These are phyloP conservation scores for Teleogryllus occipitalis DNA, from an alignment of 1,140 invertebrate genomes.

Conservation along the genomic window DNA sequence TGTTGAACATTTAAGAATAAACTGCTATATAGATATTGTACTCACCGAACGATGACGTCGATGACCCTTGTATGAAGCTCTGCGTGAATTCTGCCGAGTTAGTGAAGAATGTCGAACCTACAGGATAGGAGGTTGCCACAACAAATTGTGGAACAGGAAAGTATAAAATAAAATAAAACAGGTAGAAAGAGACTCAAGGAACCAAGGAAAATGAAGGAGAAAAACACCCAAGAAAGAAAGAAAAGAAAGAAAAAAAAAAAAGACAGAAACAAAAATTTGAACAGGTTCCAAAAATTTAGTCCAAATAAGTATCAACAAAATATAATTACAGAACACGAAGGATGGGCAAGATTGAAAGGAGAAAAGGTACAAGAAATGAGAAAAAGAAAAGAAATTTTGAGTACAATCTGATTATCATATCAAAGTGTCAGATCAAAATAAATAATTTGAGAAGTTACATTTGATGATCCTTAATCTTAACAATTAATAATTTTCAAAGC, in stretches of 20 bases:
- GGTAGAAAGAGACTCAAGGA: constrained; percentile 11
- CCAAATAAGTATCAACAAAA: background rate
- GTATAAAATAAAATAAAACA: constrained; percentile 1
- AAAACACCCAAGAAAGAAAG: background rate
- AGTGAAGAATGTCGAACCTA: constrained; percentile 49
- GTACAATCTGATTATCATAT: constrained; percentile 10
- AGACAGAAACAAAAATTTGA: background rate
- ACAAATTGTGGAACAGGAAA: background rate
- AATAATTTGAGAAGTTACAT: too few species aligned
- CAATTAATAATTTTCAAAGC: too few species aligned
- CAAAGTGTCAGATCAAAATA: background rate
- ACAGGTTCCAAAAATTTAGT: background rate
- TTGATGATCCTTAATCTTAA: too few species aligned
- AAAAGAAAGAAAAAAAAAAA: constrained; percentile 5
- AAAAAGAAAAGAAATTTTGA: constrained; percentile 7
- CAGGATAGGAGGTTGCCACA: background rate
- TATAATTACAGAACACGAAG: too few species aligned
- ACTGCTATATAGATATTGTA: constrained; percentile 25
- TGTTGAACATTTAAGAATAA: too few species aligned
- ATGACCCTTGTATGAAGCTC: constrained; percentile 56
- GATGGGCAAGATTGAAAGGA: constrained; percentile 11
- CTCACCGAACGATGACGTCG: constrained; percentile 66
- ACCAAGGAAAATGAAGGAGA: background rate
- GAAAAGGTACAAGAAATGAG: constrained; percentile 10
- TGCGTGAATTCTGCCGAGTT: constrained; percentile 53